These are phyloP conservation scores for Eleutherodactylus coqui DNA, from an alignment of 2,797 vertebrate species.

Conservation along the genomic window DNA sequence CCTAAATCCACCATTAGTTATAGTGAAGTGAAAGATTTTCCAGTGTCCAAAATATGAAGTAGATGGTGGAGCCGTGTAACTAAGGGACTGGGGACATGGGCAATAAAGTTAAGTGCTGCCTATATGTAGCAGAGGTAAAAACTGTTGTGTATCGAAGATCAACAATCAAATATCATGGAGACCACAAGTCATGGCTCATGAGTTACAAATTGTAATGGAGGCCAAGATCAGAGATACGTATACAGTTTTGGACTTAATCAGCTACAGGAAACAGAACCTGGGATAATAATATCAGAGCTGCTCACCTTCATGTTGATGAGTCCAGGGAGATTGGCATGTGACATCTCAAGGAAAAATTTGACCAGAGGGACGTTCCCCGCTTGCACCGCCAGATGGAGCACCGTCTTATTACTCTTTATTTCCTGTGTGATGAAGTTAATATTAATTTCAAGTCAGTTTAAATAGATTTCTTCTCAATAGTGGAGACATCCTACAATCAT, in stretches of 20 bases:
- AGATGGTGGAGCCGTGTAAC: no score
- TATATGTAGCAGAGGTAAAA: no score
- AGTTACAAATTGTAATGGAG: neutral
- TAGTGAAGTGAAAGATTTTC: neutral
- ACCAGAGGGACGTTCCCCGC: constrained; percentile 86
- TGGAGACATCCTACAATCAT: no score
- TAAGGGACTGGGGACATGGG: neutral
- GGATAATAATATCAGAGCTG: neutral
- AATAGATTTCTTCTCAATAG: neutral
- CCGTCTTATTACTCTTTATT: constrained; percentile 91
- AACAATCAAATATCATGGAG: neutral
- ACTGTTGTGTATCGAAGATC: no score
- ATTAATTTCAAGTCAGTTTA: neutral
- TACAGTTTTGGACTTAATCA: neutral
- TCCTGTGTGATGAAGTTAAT: constrained; percentile 74
- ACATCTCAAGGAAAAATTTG: constrained; percentile 79
- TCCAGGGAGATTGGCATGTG: constrained; percentile 76
- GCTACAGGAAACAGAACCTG: neutral
- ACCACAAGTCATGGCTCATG: neutral
- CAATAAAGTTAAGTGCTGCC: no score
- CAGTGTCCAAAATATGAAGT: no score
- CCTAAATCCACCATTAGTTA: neutral
- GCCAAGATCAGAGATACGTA: neutral
- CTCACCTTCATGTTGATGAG: constrained; percentile 92
- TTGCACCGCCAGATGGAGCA: constrained; percentile 89